These are phyloP conservation scores for Bufo bufo DNA, from an alignment of 2,113 vertebrate genomes.

Conservation along the genomic window DNA sequence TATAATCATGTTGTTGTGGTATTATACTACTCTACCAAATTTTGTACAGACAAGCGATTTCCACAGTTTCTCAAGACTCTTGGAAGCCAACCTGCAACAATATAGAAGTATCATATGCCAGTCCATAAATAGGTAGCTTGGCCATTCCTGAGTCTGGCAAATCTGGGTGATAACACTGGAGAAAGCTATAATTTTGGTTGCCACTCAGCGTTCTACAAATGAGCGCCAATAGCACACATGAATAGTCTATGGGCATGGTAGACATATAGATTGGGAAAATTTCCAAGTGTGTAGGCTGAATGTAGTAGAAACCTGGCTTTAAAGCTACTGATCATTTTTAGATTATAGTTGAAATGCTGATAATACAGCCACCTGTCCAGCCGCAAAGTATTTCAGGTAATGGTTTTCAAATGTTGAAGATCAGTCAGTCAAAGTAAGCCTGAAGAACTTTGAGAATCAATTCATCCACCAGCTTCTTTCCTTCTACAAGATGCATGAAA, in stretches of 20 bases:
- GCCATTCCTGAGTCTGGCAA: too few species aligned
- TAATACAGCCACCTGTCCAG: conserved; percentile 1
- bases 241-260: neutral
- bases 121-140: too few species aligned
- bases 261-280: neutral
- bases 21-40: too few species aligned
- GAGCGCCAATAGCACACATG: neutral
- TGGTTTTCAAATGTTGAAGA: conserved; percentile 12
- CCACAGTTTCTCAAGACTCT: too few species aligned
- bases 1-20: too few species aligned
- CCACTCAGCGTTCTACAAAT: neutral
- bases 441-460: conserved; percentile 5
- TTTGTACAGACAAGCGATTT: too few species aligned
- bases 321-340: neutral
- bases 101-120: too few species aligned
- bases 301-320: neutral
- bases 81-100: too few species aligned
- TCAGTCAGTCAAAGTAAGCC: neutral
- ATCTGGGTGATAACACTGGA: neutral
- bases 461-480: neutral
- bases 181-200: neutral
- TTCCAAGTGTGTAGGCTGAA: neutral
- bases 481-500: neutral
- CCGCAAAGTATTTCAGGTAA: conserved; percentile 6
- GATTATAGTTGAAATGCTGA: neutral